phyloP scores from a whole-genome alignment of 2,797 vertebrate genomes.

The Echeneis naucrates region DNA sequence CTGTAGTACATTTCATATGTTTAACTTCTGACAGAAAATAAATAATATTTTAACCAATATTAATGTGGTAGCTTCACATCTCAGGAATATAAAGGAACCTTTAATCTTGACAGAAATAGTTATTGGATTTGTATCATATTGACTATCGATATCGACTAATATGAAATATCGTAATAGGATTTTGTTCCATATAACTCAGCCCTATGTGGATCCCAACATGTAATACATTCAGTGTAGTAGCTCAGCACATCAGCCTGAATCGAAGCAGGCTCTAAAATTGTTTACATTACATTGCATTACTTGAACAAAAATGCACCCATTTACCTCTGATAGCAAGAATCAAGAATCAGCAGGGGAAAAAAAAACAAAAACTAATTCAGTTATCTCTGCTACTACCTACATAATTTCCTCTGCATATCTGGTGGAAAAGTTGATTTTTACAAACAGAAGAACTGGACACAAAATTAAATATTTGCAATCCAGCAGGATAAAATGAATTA shows the following conservation, averaged over 20 bases:
- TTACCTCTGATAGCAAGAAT: conserved; percentile 34
- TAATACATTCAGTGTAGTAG: not conserved
- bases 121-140: no score
- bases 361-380: conserved; percentile 41
- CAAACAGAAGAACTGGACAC: conserved; percentile 22
- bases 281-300: not conserved
- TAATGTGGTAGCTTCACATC: no score
- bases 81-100: no score
- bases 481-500: not conserved
- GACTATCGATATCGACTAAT: no score
- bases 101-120: no score
- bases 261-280: not conserved
- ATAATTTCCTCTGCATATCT: conserved; percentile 52
- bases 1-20: no score
- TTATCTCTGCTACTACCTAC: conserved; percentile 60
- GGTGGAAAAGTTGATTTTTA: conserved; percentile 20
- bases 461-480: conserved; percentile 1
- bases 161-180: no score
- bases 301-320: conserved; percentile 31
- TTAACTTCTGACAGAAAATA: no score
- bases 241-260: not conserved
- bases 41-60: no score
- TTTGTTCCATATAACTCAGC: no score
- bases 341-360: no score
- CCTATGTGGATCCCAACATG: not conserved